phyloP scores from a whole-genome alignment of 2,113 vertebrate species.

The Vulpes vulpes region DNA sequence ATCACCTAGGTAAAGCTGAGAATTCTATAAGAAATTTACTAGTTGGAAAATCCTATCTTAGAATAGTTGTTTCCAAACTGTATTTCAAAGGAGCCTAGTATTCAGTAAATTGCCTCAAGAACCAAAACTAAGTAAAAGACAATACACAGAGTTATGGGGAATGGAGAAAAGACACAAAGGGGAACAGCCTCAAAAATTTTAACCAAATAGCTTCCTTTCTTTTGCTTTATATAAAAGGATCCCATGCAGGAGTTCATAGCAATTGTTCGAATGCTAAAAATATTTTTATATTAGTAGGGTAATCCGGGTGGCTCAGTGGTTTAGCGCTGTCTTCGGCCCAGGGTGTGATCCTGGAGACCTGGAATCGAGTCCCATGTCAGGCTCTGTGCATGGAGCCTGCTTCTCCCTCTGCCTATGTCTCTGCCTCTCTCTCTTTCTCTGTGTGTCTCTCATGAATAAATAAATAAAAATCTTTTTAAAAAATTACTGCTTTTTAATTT shows the following conservation, averaged over 20 bases:
- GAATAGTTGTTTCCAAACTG: conserved; percentile 19
- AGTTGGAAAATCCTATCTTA: not conserved
- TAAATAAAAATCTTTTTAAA: conserved; percentile 45
- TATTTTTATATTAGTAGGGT: not conserved
- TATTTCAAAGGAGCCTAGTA: conserved; percentile 2
- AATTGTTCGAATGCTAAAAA: conserved; percentile 16
- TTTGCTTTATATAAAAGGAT: not conserved
- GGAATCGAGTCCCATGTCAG: too few species aligned
- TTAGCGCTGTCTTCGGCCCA: too few species aligned
- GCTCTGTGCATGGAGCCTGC: too few species aligned
- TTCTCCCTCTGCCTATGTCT: too few species aligned
- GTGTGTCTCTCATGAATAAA: not conserved
- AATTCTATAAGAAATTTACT: not conserved
- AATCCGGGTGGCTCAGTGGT: too few species aligned
- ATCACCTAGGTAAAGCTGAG: conserved; percentile 20
- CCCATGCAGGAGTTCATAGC: not conserved
- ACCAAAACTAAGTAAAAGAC: not conserved
- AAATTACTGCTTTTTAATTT: not conserved
- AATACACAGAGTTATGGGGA: not conserved
- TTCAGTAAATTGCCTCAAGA: not conserved
- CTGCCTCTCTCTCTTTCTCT: too few species aligned
- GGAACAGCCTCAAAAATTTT: not conserved
- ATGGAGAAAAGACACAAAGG: not conserved
- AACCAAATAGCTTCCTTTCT: not conserved
- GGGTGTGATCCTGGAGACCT: too few species aligned